Evolutionary conservation across 2,113 vertebrate genomes (phyloP).

Genomic region (Oreamnos americanus): DNA sequence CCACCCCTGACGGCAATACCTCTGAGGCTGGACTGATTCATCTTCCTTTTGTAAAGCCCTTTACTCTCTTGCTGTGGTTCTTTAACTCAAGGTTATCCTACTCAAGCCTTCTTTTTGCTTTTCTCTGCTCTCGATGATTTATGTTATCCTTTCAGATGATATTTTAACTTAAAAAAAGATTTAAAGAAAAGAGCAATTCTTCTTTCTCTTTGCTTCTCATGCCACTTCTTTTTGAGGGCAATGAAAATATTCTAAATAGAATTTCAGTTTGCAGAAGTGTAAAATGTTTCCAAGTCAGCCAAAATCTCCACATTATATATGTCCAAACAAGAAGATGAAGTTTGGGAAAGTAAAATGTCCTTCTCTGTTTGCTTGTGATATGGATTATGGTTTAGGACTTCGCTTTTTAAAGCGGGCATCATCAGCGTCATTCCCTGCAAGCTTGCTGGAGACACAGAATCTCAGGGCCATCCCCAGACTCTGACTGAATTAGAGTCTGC

Average conservation of each 20-base stretch:
- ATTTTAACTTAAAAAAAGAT: background rate
- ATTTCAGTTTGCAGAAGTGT: conserved; percentile 1
- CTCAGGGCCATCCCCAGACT: background rate
- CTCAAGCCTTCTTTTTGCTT: background rate
- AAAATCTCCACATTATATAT: background rate
- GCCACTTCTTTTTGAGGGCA: background rate
- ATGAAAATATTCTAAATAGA: background rate
- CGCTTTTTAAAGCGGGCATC: background rate
- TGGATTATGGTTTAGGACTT: background rate
- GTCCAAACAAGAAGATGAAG: background rate
- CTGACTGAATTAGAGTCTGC: background rate
- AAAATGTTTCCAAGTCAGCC: background rate
- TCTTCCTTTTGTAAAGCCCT: background rate
- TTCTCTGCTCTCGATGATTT: background rate
- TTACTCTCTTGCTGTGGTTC: background rate
- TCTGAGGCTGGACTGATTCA: background rate
- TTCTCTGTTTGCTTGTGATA: background rate
- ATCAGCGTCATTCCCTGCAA: too few species aligned
- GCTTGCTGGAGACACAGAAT: background rate
- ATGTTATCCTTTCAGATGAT: background rate
- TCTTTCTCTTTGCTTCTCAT: background rate
- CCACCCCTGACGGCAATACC: background rate
- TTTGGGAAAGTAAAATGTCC: background rate
- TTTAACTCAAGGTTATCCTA: background rate
- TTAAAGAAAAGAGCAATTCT: background rate